Base-by-base conservation (phyloP, 1,140 invertebrate species). In the Asbolus verrucosus region DNA sequence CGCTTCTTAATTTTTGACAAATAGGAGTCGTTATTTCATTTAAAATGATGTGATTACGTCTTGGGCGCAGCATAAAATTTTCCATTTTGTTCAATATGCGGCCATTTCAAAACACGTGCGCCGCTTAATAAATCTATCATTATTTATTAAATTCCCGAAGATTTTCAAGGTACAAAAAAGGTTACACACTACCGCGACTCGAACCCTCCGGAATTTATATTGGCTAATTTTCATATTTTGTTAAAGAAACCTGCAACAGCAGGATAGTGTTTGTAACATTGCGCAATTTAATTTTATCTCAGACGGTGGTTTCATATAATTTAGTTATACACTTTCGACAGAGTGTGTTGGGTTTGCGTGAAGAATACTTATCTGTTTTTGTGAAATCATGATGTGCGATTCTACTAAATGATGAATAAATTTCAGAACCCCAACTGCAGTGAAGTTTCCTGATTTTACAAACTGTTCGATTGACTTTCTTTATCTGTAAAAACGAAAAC, bases 211-310 rank as follows among this genome's bases (percentile, higher is more conserved):
- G 69, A 71, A 71, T 71, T 71, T 71, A 71, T 71, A 71, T 71
- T 71, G 69, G 50, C 63, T 71, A 59, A 71, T 71, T 71, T 71
- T 71, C 63, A 71, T 71, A 71, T 71, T 71, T 71, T 67, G 59
- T 33, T 9, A 16, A 66, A 63, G 61, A 27, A 39, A 63, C 16
- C 41, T 59, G 38, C 38, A 41, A 65, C 38, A 39, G 39, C 63
- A 11, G 63, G 33, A 31, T 46, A 18, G 63, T 43, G 19, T 65
- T 43, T 41, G 27, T 65, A 65, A 43, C 36, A 54, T 24, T 54
- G 46, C 8, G 24, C 46, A 27, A 27, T 54, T 54, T 54, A 54
- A 54, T 54, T 54, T 54, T 54, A 54, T 54, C 46, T 54, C 46
- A 11, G 46, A 14, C 24, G 46, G 46, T 54, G 46, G 46, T 30